Base-by-base conservation (phyloP, 2,888 invertebrate species). In the Tortricodes alternella region DNA sequence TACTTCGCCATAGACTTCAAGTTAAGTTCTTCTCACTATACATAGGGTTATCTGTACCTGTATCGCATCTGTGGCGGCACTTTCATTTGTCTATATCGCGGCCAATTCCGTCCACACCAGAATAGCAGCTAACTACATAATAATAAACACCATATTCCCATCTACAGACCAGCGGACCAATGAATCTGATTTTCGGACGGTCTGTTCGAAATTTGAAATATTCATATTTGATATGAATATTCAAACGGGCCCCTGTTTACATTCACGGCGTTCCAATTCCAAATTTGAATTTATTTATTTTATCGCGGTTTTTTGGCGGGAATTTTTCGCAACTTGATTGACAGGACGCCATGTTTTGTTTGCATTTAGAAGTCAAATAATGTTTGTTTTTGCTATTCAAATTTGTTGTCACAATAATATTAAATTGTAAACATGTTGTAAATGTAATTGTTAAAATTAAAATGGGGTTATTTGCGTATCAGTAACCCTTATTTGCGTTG, bases 281-380 rank as follows among this genome's bases (percentile, higher is more conserved):
- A 80, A 88, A 89, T 86, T 89, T 85, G 89, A 88, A 89, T 89
- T 89, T 87, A 87, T 88, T 88, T 87, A 88, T 89, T 88, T 82
- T 78, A 71, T 55, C 41, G 48, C 55, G 55, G 35, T 89, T 88
- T 82, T 78, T 71, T 55, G 41, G 43, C 55, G 55, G 35, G 53
- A 35, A 27, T 55, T 62, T 63, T 59, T 43, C 21, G 49, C 38
- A 35, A 27, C 34, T 18, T 74, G 67, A 77, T 73, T 73, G 68
- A 69, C 70, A 68, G 67, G 60, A 62, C 46, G 68, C 66, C 66
- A 67, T 71, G 69, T 74, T 43, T 74, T 74, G 74, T 56, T 56
- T 50, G 32, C 29, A 21, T 41, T 41, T 16, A 34, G 43, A 46
- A 55, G 55, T 43, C 78, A 62, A 60, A 44, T 55, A 63, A 32